Evolutionary conservation across 2,888 invertebrate species (phyloP).

Genomic region (Monoplex corrugatus): DNA sequence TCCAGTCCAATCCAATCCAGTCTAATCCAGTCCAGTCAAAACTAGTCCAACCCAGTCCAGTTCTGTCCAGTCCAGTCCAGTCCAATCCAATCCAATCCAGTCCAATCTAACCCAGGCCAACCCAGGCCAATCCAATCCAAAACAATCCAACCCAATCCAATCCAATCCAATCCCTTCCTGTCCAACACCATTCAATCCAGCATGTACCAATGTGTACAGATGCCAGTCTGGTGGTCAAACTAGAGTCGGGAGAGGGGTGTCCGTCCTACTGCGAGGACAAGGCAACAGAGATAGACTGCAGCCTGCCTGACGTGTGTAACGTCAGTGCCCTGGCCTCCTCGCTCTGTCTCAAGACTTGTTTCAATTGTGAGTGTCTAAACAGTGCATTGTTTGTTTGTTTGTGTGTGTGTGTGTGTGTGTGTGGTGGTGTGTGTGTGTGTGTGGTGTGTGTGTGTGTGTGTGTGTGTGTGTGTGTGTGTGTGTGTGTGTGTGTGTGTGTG

Average conservation of each 20-base stretch:
- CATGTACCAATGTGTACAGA: neutral
- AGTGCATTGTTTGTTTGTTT: neutral
- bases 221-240: neutral
- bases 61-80: too few species aligned
- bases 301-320: neutral
- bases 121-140: too few species aligned
- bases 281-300: neutral
- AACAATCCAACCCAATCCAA: too few species aligned
- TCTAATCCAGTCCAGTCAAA: too few species aligned
- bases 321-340: neutral
- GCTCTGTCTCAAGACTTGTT: neutral
- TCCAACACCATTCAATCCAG: too few species aligned
- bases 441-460: neutral
- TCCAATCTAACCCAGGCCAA: too few species aligned
- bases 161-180: too few species aligned
- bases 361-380: neutral
- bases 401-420: constrained; percentile 1
- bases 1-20: too few species aligned
- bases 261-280: neutral
- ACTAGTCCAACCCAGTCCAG: too few species aligned
- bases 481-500: neutral
- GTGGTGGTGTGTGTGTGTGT: neutral
- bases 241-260: neutral
- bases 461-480: neutral
- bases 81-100: too few species aligned